Base-by-base conservation (phyloP, 2,113 vertebrate genomes). In the Dicentrarchus labrax region DNA sequence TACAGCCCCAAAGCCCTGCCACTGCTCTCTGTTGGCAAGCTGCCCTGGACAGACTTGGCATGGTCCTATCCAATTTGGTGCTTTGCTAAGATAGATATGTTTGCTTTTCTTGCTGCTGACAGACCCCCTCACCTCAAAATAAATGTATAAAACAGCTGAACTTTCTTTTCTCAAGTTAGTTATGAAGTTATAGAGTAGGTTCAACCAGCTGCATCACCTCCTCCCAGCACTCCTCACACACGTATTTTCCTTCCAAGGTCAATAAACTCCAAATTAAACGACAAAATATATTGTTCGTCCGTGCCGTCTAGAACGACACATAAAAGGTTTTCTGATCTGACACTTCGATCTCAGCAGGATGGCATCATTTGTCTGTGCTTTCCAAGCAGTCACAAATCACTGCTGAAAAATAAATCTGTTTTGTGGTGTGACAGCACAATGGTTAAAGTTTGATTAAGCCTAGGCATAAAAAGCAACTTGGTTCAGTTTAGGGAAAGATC, bases 71-170 rank as follows among this genome's bases (percentile, higher is more conserved):
- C 92, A 92, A 93, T 94, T 94, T 93, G 86, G 89, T 93, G 76
- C 86, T 85, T 93, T 86, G 88, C 91, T 92, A 93, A 94, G 94
- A 95, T 92, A 94, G 92, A 95, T 94, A 88, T 92, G 91, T 95
- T 95, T 93, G 86, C 90, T 92, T 92, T 94, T 93, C 86, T 83
- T 81, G 69, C 79, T 86, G 84, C 78, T 94, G 94, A 94, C 93
- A 94, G 85, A 86, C 59, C 66, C 67, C 69, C 77, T 93, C 83
- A 88, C 83, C 83, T 91, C 86, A 89, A 91, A 94, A 93, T 92
- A 90, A 91, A 94, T 90, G 73, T 90, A 78, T 71, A 80, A 90
- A 92, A 89, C 75, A 91, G 75, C 83, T 77, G 74, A 91, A 93
- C 77, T 89, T 92, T 93, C 59, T 87, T 88, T 91, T 68, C 79